Evolutionary conservation across 2,113 vertebrate species (phyloP).

Genomic region (Toxotes jaculatrix): DNA sequence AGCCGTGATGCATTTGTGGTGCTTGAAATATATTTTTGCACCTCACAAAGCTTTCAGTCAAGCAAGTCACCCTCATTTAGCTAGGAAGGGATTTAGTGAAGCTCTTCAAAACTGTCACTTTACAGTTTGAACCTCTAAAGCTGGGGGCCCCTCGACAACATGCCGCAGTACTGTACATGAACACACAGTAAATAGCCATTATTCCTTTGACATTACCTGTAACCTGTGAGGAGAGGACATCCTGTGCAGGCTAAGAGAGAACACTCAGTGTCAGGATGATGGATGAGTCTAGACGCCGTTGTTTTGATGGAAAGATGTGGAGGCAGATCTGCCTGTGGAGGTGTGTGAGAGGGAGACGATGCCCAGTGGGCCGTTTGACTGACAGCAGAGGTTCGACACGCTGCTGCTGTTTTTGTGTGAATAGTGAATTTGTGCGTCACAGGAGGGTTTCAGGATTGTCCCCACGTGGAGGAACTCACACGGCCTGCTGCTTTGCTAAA

Average conservation of each 20-base stretch:
- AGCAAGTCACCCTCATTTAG: slow-evolving; percentile 9
- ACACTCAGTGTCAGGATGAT: slow-evolving; percentile 58
- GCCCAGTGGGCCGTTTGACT: slow-evolving; percentile 38
- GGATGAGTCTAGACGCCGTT: slow-evolving; percentile 50
- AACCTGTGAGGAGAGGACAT: slow-evolving; percentile 54
- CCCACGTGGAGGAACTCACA: neutral
- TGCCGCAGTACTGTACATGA: slow-evolving; percentile 19
- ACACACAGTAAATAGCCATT: slow-evolving; percentile 59
- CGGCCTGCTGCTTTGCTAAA: neutral
- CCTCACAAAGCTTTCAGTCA: neutral
- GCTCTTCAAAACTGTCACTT: slow-evolving; percentile 36
- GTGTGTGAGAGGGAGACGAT: slow-evolving; percentile 15
- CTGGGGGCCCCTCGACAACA: slow-evolving; percentile 8
- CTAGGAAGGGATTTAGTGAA: slow-evolving; percentile 14
- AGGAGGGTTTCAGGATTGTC: neutral
- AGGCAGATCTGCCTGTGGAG: slow-evolving; percentile 33
- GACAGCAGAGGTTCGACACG: slow-evolving; percentile 23
- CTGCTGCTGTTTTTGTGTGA: slow-evolving; percentile 13
- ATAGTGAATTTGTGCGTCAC: slow-evolving; percentile 7
- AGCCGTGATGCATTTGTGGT: neutral
- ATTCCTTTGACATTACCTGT: slow-evolving; percentile 47
- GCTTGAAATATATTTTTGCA: slow-evolving; percentile 2
- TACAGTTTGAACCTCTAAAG: slow-evolving; percentile 23
- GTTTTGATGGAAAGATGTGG: slow-evolving; percentile 58
- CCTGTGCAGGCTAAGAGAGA: slow-evolving; percentile 49